These are phyloP conservation scores for Mallotus villosus DNA, from an alignment of 2,797 vertebrate genomes.

Conservation along the genomic window DNA sequence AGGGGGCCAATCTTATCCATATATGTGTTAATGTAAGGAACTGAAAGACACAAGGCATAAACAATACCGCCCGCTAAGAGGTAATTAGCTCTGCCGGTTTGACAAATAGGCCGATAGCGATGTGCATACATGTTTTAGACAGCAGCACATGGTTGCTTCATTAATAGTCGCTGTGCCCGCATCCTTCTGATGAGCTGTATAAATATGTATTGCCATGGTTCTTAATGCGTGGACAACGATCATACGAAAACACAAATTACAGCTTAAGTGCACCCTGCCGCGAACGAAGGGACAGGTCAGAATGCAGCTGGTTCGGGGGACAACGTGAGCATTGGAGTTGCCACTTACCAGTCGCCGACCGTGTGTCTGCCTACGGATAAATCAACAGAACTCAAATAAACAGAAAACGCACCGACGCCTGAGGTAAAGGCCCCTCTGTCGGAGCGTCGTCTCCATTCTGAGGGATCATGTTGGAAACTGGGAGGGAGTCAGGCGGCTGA, in stretches of 20 bases:
- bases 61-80: constrained; percentile 88
- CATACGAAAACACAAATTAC: constrained; percentile 30
- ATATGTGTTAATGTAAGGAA: constrained; percentile 95
- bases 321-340: too few species aligned
- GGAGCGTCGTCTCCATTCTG: constrained; percentile 52
- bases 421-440: constrained; percentile 28
- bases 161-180: constrained; percentile 80
- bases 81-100: constrained; percentile 96
- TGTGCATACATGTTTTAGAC: constrained; percentile 96
- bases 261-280: constrained; percentile 44
- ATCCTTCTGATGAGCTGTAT: constrained; percentile 82
- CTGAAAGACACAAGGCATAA: constrained; percentile 91
- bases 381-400: constrained; percentile 30
- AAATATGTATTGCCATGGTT: constrained; percentile 81
- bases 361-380: too few species aligned
- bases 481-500: too few species aligned
- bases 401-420: constrained; percentile 25
- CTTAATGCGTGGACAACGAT: constrained; percentile 55
- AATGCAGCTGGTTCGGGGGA: too few species aligned
- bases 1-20: constrained; percentile 80
- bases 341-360: too few species aligned
- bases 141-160: constrained; percentile 86
- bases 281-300: too few species aligned
- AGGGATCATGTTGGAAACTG: constrained; percentile 34
- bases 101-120: constrained; percentile 99